A percentile compares a stretch with the other conserved stretches of the same genome.
phyloP scores from a whole-genome alignment of 2,113 vertebrate species.

The Mellivora capensis region DNA sequence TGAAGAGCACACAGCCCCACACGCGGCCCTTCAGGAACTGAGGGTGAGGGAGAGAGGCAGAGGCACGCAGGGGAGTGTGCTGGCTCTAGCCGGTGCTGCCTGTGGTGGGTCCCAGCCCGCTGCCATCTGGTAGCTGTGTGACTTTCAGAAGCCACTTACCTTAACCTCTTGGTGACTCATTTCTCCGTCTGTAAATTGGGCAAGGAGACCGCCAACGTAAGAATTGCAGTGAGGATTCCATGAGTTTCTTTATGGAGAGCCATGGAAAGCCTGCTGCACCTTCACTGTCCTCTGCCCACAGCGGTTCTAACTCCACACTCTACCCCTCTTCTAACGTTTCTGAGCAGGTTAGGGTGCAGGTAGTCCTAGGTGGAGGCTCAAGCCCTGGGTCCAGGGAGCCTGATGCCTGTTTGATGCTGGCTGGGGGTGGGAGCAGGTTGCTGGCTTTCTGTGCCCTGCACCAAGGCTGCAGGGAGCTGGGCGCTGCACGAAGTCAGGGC shows the following conservation, averaged over 20 bases:
- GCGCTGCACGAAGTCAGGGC: not conserved
- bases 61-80: accelerated
- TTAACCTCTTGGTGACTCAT: not conserved
- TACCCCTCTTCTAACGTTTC: not conserved
- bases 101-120: not conserved
- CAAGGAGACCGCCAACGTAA: accelerated
- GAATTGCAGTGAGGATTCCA: accelerated
- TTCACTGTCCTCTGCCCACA: too few species aligned
- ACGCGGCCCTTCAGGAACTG: not conserved
- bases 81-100: accelerated
- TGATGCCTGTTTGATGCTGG: accelerated
- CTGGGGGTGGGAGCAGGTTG: not conserved
- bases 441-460: not conserved
- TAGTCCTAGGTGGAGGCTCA: not conserved
- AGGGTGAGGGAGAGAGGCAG: not conserved
- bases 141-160: too few species aligned
- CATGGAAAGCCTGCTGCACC: not conserved
- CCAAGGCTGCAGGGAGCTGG: not conserved
- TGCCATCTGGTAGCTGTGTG: not conserved
- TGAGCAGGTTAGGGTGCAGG: not conserved
- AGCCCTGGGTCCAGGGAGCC: not conserved
- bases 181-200: too few species aligned
- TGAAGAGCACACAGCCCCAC: not conserved
- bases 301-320: not conserved
- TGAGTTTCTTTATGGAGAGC: not conserved